Conservation (phyloP, 2,797 vertebrate genomes). For the Phrynocephalus forsythii region DNA sequence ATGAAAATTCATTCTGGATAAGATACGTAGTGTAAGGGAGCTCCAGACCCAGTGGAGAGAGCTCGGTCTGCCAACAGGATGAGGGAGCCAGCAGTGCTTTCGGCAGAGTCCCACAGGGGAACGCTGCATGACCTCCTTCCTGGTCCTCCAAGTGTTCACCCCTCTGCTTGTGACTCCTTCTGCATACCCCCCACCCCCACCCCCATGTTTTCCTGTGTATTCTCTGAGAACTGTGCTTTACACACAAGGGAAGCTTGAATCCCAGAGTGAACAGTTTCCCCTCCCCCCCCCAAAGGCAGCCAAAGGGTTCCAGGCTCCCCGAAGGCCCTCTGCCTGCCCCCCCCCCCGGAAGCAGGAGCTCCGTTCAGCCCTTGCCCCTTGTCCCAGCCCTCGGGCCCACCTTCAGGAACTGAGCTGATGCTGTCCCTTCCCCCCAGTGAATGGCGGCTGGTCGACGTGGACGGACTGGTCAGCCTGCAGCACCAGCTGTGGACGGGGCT, state of each 20-base stretch:
- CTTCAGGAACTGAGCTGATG: conserved; percentile 62
- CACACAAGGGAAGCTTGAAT: background rate
- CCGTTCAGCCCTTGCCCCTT: background rate
- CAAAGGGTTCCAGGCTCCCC: background rate
- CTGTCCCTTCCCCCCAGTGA: conserved; percentile 88
- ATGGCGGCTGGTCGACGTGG: conserved; percentile 99
- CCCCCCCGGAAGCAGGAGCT: background rate
- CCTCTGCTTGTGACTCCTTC: conserved; percentile 46
- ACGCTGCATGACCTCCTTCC: background rate
- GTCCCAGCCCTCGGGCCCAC: background rate
- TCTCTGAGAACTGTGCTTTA: background rate
- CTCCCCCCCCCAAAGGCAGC: background rate
- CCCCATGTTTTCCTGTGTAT: conserved; percentile 28
- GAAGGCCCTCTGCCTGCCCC: background rate
- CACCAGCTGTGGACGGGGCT: conserved; percentile 95
- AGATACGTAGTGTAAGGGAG: background rate
- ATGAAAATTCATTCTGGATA: background rate
- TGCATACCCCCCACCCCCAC: background rate
- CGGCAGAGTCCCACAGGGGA: background rate
- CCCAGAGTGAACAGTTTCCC: background rate
- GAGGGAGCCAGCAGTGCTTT: background rate
- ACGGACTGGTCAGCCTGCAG: conserved; percentile 98
- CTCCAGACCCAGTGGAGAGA: background rate
- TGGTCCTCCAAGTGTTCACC: conserved; percentile 35
- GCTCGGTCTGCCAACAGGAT: background rate